Percentiles rank a stretch among this genome's conserved stretches.
Conservation (phyloP, 2,113 vertebrate genomes). For the Podarcis muralis region DNA sequence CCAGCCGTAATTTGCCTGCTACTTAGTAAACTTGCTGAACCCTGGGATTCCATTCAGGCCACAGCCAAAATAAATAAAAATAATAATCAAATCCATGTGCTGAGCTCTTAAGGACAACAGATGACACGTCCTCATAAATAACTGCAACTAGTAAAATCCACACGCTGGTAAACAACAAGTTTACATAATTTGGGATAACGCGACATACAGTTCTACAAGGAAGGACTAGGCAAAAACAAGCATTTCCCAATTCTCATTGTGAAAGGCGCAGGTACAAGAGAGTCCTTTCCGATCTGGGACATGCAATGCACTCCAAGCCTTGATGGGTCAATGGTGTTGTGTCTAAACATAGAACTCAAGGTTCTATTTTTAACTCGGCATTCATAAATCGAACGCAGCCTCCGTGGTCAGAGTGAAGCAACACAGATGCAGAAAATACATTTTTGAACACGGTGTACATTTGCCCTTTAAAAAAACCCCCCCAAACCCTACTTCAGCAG, state of each 20-base stretch:
- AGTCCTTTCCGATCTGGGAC: background rate
- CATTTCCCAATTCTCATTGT: slow-evolving; percentile 47
- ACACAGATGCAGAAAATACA: slow-evolving; percentile 37
- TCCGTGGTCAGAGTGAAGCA: slow-evolving; percentile 50
- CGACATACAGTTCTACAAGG: background rate
- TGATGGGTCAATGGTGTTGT: slow-evolving; percentile 33
- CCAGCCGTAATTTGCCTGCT: background rate
- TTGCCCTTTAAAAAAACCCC: slow-evolving; percentile 17
- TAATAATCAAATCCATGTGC: background rate
- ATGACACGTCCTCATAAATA: background rate
- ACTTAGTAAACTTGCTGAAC: slow-evolving; percentile 32
- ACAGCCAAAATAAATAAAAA: background rate
- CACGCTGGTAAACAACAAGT: slow-evolving; percentile 57
- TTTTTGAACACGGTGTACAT: slow-evolving; percentile 55
- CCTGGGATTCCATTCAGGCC: slow-evolving; percentile 7
- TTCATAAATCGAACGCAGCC: slow-evolving; percentile 52
- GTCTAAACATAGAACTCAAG: slow-evolving; percentile 45
- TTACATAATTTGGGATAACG: slow-evolving; percentile 24
- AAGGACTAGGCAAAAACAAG: background rate
- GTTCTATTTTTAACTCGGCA: slow-evolving; percentile 53
- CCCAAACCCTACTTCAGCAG: slow-evolving; percentile 27
- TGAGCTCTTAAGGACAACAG: background rate
- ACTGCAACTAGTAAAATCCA: background rate
- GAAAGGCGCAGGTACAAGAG: background rate
- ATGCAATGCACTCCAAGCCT: slow-evolving; percentile 17